Evolutionary conservation across 2,113 vertebrate species (phyloP), one percentile per base, ranked within the genome.

Genomic region (Menura novaehollandiae): DNA sequence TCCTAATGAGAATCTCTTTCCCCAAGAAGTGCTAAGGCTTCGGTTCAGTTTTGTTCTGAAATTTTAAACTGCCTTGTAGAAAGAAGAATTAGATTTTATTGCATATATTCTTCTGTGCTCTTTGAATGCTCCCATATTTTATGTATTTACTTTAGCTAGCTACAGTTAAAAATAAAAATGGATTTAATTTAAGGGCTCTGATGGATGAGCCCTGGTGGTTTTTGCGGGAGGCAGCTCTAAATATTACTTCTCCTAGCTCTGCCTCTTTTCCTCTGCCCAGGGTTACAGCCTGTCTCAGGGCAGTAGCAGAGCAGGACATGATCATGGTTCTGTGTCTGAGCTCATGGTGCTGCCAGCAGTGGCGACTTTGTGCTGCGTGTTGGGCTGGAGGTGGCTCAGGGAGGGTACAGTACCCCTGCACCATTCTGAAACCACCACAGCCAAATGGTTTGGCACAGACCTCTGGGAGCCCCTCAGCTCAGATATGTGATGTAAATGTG

Each of bases 101-200:
- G 72, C 76, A 59, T 91, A 35, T 66, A 59, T 92, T 93, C 35
- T 93, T 91, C 67, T 55, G 51, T 85, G 76, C 76, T 80, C 76
- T 95, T 87, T 91, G 83, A 88, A 60, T 52, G 59, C 60, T 59
- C 82, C 56, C 44, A 32, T 93, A 78, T 95, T 92, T 95, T 92
- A 92, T 52, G 35, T 86, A 81, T 95, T 96, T 96, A 59, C 60
- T 93, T 86, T 32, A 74, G 68, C 68, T 82, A 68, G 74, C 6
- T 7, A 85, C 28, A 92, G 76, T 79, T 96, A 81, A 95, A 92
- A 95, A 84, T 94, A 94, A 95, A 96, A 77, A 71, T 47, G 24
- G 41, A 85, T 91, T 86, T 85, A 79, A 94, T 94, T 83, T 84
- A 78, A 84, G 22, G 47, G 16, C 43, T 92, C 51, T 93, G 76